phyloP scores from a whole-genome alignment of 2,797 vertebrate genomes.

The Sebastes nivosus region DNA sequence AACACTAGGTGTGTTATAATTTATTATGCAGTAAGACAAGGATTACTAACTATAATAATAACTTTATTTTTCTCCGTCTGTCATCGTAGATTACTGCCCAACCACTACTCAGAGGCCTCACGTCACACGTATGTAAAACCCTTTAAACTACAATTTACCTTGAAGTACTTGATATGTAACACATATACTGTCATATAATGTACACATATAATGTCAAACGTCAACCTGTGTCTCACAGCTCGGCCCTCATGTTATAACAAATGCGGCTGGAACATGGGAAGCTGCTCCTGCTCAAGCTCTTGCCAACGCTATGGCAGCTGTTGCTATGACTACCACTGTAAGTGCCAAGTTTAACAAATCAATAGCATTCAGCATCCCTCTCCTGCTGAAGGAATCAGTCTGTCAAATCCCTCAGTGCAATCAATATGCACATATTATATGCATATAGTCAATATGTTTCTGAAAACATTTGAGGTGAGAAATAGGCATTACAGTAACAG shows the following conservation, averaged over 20 bases:
- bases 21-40: neutral
- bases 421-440: too few relatives aligned
- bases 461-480: too few relatives aligned
- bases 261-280: conserved; percentile 29
- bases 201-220: neutral
- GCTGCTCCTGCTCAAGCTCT: conserved; percentile 58
- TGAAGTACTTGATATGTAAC: neutral
- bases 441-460: too few relatives aligned
- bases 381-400: neutral
- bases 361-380: neutral
- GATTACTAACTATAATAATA: too few relatives aligned
- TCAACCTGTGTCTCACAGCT: neutral
- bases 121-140: neutral
- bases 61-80: neutral
- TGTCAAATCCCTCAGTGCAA: neutral
- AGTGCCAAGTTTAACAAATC: conserved; percentile 21
- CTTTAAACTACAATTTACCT: neutral
- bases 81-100: neutral
- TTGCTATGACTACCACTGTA: conserved; percentile 58
- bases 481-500: too few relatives aligned
- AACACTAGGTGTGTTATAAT: neutral
- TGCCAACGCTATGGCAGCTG: conserved; percentile 60
- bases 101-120: neutral
- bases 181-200: neutral
- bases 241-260: conserved; percentile 18